These are phyloP conservation scores for Lates japonicus DNA, from an alignment of 2,797 vertebrate genomes.

Conservation along the genomic window DNA sequence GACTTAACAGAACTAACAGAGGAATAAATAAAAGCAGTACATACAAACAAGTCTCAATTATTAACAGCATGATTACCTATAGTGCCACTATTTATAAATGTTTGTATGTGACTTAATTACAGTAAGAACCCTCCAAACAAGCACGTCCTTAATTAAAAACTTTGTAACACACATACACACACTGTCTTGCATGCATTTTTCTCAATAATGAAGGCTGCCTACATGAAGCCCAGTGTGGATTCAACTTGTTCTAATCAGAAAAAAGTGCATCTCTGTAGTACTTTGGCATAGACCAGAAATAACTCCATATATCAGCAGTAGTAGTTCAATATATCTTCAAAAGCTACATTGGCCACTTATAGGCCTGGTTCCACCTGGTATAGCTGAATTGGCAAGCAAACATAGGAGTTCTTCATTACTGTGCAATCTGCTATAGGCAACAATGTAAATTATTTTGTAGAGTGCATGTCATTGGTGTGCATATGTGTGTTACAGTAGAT, in stretches of 20 bases:
- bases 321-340: constrained; percentile 65
- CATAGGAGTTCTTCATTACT: constrained; percentile 29
- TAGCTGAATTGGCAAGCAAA: constrained; percentile 29
- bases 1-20: constrained; percentile 51
- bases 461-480: constrained; percentile 65
- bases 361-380: constrained; percentile 27
- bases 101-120: constrained; percentile 65
- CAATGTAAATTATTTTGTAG: constrained; percentile 37
- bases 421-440: constrained; percentile 55
- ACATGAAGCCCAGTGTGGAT: constrained; percentile 45
- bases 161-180: constrained; percentile 80
- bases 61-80: constrained; percentile 71
- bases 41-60: constrained; percentile 72
- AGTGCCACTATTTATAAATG: constrained; percentile 67
- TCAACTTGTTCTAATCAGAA: constrained; percentile 51
- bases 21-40: constrained; percentile 82
- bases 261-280: constrained; percentile 76
- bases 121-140: constrained; percentile 65
- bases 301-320: constrained; percentile 72
- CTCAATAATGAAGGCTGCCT: constrained; percentile 37
- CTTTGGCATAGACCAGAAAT: constrained; percentile 76
- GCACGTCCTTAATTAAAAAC: constrained; percentile 60
- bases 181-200: constrained; percentile 54
- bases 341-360: constrained; percentile 55
- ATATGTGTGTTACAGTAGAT: constrained; percentile 80